phyloP scores from a whole-genome alignment of 2,888 invertebrate genomes.

The Laothoe populi region DNA sequence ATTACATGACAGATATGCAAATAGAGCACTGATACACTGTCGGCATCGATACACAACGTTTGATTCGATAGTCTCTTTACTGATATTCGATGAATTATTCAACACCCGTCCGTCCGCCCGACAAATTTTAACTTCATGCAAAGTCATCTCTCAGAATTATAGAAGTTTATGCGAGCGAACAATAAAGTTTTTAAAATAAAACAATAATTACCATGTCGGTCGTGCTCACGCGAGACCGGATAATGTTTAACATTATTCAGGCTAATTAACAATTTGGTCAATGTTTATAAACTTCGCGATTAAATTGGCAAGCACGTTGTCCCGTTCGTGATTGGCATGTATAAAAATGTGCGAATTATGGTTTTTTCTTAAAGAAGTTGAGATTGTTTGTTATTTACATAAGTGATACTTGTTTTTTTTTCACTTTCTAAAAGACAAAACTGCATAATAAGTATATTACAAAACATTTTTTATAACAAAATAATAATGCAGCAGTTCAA shows the following conservation, averaged over 20 bases:
- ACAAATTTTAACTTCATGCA: conserved; percentile 60
- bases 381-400: no score
- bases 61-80: conserved; percentile 63
- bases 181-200: conserved; percentile 44
- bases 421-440: no score
- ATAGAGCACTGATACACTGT: conserved; percentile 62
- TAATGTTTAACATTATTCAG: conserved; percentile 44
- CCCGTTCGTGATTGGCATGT: not conserved
- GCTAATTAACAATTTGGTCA: conserved; percentile 51
- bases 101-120: conserved; percentile 51
- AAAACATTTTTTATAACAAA: no score
- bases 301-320: conserved; percentile 13
- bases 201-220: conserved; percentile 41
- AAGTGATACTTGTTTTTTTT: no score
- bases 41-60: conserved; percentile 58
- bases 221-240: conserved; percentile 41
- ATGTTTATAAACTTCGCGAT: conserved; percentile 19
- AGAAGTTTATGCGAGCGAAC: conserved; percentile 44
- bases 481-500: no score
- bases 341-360: not conserved
- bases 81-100: conserved; percentile 78
- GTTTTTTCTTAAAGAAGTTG: not conserved
- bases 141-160: conserved; percentile 43
- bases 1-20: conserved; percentile 66
- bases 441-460: no score